Base-by-base conservation (phyloP, 2,888 invertebrate species). In the Imbricaverruca yamaguchii region DNA sequence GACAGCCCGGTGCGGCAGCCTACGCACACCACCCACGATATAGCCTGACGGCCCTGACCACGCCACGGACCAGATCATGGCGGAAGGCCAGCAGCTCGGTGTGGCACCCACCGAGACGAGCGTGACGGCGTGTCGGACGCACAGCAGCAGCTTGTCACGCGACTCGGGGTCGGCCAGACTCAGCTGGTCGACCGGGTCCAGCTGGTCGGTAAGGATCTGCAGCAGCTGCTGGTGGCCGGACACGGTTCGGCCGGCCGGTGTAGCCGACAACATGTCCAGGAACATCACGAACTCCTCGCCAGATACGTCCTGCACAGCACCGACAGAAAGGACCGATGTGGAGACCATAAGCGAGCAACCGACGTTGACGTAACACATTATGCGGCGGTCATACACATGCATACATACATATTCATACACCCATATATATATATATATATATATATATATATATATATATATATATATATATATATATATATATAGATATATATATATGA, bases 201-300 rank as follows among this genome's bases (percentile, higher is more conserved):
- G 94, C 86, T 96, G 93, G 84, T 95, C 93, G 23, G 92, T 92
- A 18, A 96, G 92, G 84, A 97, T 91, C 84, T 94, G 93, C 15
- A 96, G 92, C 59, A 98, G 89, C 87, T 95, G 94, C 84, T 94
- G 93, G 86, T 96, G 94, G 9, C 97, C 97, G 80, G 90, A 90
- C 21, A 94, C 90, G 12, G 95, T 93, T 84, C 92, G 92, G 80
- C 94, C 93, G 80, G 94, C 89, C 87, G 93, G 92, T 15, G 97
- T 93, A 88, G 92, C 91, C 57, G 92, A 92, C 84, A 98, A 89
- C 84, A 96, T 91, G 80, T 92, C 92, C 93, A 98, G 94, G 82
- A 97, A 91, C 83, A 92, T 91, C 85, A 94, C 92, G 88, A 97
- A 97, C 88, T 98, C 97, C 84, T 95, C 94, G 61, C 95, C 94